Evolutionary conservation across 2,797 vertebrate genomes (phyloP).

Genomic region (Nannoperca obscura): DNA sequence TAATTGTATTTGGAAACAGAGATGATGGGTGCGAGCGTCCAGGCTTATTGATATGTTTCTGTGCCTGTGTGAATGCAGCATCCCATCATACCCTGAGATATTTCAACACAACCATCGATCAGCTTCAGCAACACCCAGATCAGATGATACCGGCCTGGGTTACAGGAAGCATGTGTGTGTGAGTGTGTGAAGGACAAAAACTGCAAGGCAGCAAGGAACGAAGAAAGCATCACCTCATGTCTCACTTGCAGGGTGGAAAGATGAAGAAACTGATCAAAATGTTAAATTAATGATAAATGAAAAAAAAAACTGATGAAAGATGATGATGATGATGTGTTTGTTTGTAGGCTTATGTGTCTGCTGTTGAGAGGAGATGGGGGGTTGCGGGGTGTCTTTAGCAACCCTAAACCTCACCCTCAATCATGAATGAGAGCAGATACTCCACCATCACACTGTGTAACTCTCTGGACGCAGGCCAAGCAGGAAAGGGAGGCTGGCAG

Average conservation of each 20-base stretch:
- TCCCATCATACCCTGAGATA: slow-evolving; percentile 90
- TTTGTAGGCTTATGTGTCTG: slow-evolving; percentile 15
- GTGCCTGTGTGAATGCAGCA: slow-evolving; percentile 88
- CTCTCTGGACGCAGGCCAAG: slow-evolving; percentile 76
- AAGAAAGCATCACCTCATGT: slow-evolving; percentile 41
- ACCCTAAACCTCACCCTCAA: slow-evolving; percentile 63
- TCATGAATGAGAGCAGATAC: slow-evolving; percentile 74
- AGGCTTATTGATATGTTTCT: slow-evolving; percentile 90
- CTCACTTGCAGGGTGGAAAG: background rate
- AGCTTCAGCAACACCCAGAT: slow-evolving; percentile 87
- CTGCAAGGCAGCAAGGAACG: slow-evolving; percentile 25
- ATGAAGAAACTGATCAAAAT: slow-evolving; percentile 13
- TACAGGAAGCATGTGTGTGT: slow-evolving; percentile 82
- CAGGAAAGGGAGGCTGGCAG: slow-evolving; percentile 74
- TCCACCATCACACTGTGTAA: slow-evolving; percentile 71
- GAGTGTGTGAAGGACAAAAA: slow-evolving; percentile 66
- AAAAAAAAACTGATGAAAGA: slow-evolving; percentile 32
- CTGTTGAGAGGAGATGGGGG: slow-evolving; percentile 10
- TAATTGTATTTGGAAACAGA: slow-evolving; percentile 93
- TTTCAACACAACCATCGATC: slow-evolving; percentile 93
- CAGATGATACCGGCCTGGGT: slow-evolving; percentile 86
- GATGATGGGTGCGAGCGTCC: slow-evolving; percentile 85
- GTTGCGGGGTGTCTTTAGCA: slow-evolving; percentile 29
- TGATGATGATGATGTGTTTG: slow-evolving; percentile 4
- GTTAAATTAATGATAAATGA: slow-evolving; percentile 20